phyloP scores from a whole-genome alignment of 2,113 vertebrate genomes.

The Melanerpes aurifrons region DNA sequence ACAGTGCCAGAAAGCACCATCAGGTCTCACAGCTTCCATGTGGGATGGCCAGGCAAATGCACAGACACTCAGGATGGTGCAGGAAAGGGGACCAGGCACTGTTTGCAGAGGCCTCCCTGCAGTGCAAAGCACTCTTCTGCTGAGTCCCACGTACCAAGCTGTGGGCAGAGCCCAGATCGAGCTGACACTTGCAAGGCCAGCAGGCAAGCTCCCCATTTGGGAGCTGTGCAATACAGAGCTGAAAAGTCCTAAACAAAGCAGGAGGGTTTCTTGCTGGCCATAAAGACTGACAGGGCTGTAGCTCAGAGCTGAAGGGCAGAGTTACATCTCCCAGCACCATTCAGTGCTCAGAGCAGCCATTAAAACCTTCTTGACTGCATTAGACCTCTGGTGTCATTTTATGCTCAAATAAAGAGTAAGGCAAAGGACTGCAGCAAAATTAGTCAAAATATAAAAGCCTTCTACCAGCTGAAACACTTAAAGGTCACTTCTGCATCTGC shows the following conservation, averaged over 20 bases:
- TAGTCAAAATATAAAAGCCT: neutral
- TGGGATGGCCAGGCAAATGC: neutral
- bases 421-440: neutral
- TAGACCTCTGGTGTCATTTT: neutral
- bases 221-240: neutral
- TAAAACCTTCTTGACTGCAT: neutral
- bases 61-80: rapidly evolving
- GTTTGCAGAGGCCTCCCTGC: neutral
- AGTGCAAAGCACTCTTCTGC: neutral
- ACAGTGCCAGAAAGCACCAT: neutral
- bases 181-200: neutral
- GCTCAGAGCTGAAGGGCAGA: neutral
- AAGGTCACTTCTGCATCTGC: neutral
- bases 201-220: neutral
- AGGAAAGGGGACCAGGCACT: neutral
- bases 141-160: neutral
- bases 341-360: neutral
- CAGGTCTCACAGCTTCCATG: rapidly evolving
- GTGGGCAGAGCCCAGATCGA: neutral
- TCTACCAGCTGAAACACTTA: neutral
- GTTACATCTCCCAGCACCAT: neutral
- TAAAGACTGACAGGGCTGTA: neutral
- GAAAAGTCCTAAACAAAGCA: neutral
- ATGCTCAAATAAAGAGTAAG: neutral
- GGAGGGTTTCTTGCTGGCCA: neutral